These are phyloP conservation scores for Saccopteryx bilineata DNA, from an alignment of 2,113 vertebrate genomes.

Conservation along the genomic window DNA sequence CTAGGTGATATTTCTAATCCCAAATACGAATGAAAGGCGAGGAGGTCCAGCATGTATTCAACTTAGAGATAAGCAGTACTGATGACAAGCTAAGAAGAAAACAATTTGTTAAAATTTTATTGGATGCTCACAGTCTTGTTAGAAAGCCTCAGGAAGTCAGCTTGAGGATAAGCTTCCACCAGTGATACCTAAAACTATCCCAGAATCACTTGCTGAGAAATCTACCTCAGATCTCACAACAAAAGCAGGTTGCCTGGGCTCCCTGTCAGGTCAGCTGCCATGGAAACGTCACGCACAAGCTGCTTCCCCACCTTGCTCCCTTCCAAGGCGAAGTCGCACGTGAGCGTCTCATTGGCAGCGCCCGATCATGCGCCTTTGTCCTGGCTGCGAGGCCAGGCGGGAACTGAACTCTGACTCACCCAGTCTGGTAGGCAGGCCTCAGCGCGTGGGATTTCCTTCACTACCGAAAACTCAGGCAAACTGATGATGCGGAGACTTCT, in stretches of 20 bases:
- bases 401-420: neutral
- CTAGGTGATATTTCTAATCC: neutral
- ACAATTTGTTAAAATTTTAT: neutral
- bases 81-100: neutral
- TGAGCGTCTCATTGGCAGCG: neutral
- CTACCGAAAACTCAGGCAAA: neutral
- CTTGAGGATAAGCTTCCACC: neutral
- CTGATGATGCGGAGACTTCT: neutral
- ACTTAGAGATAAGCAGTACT: conserved; percentile 28
- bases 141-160: conserved; percentile 1
- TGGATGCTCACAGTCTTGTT: neutral
- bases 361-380: neutral
- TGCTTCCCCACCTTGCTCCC: neutral
- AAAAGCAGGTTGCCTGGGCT: neutral
- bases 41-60: neutral
- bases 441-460: neutral
- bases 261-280: neutral
- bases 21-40: neutral
- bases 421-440: neutral
- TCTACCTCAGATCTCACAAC: neutral
- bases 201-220: neutral
- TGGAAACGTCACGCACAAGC: neutral
- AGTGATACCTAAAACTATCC: neutral
- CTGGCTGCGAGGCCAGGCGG: neutral
- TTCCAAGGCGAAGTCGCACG: neutral